phyloP scores from a whole-genome alignment of 1,140 invertebrate species.

The fruit fly (Drosophila melanogaster) region DNA sequence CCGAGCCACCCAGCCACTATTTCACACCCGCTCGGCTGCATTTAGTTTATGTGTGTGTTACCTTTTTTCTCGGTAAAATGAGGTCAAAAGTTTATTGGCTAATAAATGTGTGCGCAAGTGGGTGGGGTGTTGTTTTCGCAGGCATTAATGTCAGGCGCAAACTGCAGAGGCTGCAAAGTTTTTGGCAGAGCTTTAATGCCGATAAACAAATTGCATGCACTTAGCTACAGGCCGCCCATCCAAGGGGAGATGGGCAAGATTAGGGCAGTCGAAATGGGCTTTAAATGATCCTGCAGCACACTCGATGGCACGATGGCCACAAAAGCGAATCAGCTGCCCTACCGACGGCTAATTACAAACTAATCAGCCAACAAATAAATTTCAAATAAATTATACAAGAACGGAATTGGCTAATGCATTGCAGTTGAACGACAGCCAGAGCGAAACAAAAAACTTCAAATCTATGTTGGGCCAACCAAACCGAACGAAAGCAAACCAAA shows the following conservation, averaged over 20 bases:
- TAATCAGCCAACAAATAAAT: conserved; percentile 50
- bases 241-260: conserved; percentile 1
- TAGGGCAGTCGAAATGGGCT: conserved; percentile 29
- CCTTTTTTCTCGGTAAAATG: conserved; percentile 53
- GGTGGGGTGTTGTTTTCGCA: conserved; percentile 15
- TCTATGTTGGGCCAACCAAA: conserved; percentile 20
- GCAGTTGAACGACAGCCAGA: neutral
- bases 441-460: conserved; percentile 21
- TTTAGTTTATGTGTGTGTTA: conserved; percentile 54
- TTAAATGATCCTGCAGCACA: conserved; percentile 25
- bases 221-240: conserved; percentile 25
- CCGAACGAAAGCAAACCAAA: no score
- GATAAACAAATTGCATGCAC: conserved; percentile 32
- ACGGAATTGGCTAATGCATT: conserved; percentile 19
- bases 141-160: conserved; percentile 42
- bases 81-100: conserved; percentile 83
- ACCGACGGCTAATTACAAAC: conserved; percentile 27
- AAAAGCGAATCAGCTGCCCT: conserved; percentile 1
- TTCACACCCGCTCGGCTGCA: conserved; percentile 24
- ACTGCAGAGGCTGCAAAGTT: conserved; percentile 2
- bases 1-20: neutral
- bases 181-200: conserved; percentile 26
- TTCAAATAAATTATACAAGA: conserved; percentile 56
- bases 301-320: conserved; percentile 15
- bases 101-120: conserved; percentile 39